These are phyloP conservation scores for Pangasius mekongensis DNA, from an alignment of 2,797 vertebrate genomes.

Conservation along the genomic window DNA sequence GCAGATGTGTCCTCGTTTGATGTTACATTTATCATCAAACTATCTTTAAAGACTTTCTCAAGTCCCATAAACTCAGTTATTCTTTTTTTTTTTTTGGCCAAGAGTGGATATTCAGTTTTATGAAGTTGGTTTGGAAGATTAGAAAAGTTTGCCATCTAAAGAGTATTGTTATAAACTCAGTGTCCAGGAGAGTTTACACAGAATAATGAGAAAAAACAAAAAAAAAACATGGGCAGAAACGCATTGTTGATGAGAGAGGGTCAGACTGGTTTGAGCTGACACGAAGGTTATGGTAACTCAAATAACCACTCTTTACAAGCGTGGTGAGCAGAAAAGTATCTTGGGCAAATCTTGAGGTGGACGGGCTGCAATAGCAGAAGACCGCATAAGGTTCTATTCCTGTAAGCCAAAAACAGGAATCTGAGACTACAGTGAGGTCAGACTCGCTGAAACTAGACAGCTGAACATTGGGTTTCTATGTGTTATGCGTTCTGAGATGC, in stretches of 20 bases:
- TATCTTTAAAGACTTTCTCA: slow-evolving; percentile 36
- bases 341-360: background rate
- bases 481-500: background rate
- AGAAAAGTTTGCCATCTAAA: background rate
- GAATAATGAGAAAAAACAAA: background rate
- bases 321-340: background rate
- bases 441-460: background rate
- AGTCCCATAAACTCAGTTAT: background rate
- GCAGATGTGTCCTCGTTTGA: slow-evolving; percentile 24
- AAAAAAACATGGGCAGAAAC: background rate
- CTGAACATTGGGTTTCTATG: background rate
- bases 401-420: background rate
- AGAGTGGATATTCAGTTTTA: background rate
- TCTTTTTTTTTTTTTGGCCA: background rate
- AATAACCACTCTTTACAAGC: background rate
- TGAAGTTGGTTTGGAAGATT: background rate
- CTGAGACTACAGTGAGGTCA: background rate
- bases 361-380: background rate
- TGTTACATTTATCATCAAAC: slow-evolving; percentile 24
- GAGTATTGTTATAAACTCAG: background rate
- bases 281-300: background rate
- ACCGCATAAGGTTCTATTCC: background rate
- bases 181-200: background rate
- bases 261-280: background rate
- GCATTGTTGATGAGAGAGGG: background rate